Conservation (phyloP, 2,888 invertebrate genomes). For the Epirrita christyi region DNA sequence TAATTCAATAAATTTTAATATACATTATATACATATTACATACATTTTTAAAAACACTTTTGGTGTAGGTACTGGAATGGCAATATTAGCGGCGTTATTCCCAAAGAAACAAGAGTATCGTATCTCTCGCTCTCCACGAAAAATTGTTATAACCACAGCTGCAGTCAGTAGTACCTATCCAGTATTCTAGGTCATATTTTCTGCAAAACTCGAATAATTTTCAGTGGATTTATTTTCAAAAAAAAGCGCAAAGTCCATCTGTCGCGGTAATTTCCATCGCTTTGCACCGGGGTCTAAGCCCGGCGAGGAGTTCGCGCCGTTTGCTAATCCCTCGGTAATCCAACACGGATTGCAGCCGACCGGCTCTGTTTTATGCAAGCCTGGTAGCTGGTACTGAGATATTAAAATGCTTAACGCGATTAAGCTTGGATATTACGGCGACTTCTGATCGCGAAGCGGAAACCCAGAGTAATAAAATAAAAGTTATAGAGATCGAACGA, state of each 20-base stretch:
- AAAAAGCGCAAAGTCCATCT: constrained; percentile 47
- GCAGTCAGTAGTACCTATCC: too few relatives aligned
- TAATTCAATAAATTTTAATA: too few relatives aligned
- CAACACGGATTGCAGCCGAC: constrained; percentile 42
- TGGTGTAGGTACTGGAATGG: too few relatives aligned
- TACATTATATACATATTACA: too few relatives aligned
- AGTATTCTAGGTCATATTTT: not conserved
- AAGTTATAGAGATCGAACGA: not conserved
- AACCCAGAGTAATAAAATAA: constrained; percentile 25
- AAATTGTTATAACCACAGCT: not conserved
- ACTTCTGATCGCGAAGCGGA: constrained; percentile 24
- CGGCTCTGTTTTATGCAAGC: constrained; percentile 38
- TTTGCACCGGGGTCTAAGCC: constrained; percentile 61
- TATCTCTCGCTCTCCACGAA: not conserved
- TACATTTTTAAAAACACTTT: too few relatives aligned
- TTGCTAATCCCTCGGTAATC: constrained; percentile 59
- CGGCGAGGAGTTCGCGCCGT: constrained; percentile 43
- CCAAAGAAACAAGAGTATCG: too few relatives aligned
- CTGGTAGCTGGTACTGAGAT: constrained; percentile 46
- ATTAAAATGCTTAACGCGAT: constrained; percentile 46
- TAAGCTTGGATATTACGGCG: constrained; percentile 43
- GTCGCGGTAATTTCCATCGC: constrained; percentile 49
- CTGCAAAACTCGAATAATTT: not conserved
- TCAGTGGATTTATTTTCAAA: constrained; percentile 13
- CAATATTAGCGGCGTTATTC: too few relatives aligned